Base-by-base conservation (phyloP, 2,113 vertebrate genomes). In the Scomber scombrus region DNA sequence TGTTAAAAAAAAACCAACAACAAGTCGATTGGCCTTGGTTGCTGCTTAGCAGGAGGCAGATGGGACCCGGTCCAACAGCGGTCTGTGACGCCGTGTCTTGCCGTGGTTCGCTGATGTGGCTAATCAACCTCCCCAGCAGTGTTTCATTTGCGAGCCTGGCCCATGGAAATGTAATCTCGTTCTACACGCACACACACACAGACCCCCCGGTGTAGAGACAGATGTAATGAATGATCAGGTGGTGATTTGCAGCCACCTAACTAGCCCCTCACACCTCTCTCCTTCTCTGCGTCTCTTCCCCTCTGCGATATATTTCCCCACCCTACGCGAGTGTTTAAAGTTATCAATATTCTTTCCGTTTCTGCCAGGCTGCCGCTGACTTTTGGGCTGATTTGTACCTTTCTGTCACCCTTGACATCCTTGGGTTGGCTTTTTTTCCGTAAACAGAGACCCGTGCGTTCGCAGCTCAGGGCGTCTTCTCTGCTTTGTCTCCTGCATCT, bases 81-180 rank as follows among this genome's bases (percentile, higher is more conserved):
- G 31, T 21, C 26, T 55, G 70, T 57, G 61, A 56, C 10, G 71
- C 61, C 73, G 66, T 14, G 76, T 79, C 67, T 83, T 66, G 40
- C 71, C 26, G 12, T n/a, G 61, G 78, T 66, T 75, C 19, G 3
- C 76, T 76, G 81, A 85, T 83, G 76, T 56, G 78, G 85, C 67
- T 88, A 67, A 89, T 88, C 87, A 85, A 60, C 78, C 56, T 71
- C 57, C 56, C 51, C 61, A 50, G 70, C 60, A 26, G 54, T 49
- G 72, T 69, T 82, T 78, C 60, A 72, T 88, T 18, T 45, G 80
- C 5, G 58, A 52, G 51, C 71, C 9, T 8, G 47, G 51, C 21
- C 9, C 56, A 10, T 75, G 40, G 43, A 69, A 62, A 71, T 80
- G 72, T 80, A 77, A 84, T 85, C 67, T 78, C 45, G 45, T 69